Conservation (phyloP, 2,113 vertebrate species). For the Calyptomena viridis region DNA sequence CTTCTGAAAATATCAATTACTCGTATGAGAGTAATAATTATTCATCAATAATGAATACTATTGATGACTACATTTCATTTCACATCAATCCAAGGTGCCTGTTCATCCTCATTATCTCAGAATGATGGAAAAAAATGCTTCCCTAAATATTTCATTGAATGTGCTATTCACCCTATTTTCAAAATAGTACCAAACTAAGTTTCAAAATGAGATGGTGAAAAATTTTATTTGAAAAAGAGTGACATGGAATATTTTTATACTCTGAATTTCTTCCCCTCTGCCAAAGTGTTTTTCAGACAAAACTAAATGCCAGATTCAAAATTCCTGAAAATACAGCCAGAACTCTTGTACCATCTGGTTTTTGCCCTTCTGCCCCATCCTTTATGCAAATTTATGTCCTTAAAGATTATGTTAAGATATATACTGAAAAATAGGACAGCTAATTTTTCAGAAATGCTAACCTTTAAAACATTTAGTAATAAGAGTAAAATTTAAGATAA, state of each 20-base stretch:
- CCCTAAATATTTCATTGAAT: background rate
- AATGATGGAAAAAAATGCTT: background rate
- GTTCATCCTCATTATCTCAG: background rate
- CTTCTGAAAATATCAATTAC: background rate
- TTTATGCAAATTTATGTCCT: background rate
- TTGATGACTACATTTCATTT: background rate
- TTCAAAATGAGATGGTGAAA: background rate
- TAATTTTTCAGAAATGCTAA: background rate
- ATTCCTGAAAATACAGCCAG: constrained; percentile 6
- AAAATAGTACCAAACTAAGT: background rate
- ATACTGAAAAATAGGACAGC: background rate
- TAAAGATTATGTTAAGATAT: background rate
- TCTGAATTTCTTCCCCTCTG: background rate
- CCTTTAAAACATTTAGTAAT: background rate
- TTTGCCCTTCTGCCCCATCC: background rate
- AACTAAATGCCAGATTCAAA: background rate
- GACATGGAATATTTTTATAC: background rate
- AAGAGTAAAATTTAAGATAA: background rate
- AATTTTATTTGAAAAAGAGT: background rate
- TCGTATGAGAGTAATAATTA: background rate
- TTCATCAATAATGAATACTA: background rate
- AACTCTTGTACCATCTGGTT: background rate
- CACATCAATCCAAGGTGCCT: background rate
- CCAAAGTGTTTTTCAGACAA: background rate
- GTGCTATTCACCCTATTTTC: background rate